A percentile compares a stretch with the other conserved stretches of the same genome.
Evolutionary conservation across 2,797 vertebrate genomes (phyloP).

Genomic region (Salarias fasciatus): DNA sequence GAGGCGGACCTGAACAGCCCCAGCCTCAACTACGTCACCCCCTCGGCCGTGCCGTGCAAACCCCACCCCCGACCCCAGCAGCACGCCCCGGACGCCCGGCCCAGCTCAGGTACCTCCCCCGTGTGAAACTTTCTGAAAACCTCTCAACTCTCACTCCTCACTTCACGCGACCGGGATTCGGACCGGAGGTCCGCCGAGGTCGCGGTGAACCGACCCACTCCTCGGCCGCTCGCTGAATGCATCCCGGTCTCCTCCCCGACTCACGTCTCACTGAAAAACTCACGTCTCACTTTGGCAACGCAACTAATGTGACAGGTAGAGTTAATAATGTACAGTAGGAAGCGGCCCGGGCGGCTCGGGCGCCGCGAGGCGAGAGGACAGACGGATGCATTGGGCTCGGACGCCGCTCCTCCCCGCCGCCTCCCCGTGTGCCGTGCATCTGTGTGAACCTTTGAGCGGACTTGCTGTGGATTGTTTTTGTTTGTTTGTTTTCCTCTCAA

Average conservation of each 20-base stretch:
- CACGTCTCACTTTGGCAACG: constrained; percentile 7
- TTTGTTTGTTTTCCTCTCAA: constrained; percentile 9
- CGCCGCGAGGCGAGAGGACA: constrained; percentile 28
- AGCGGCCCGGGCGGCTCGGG: constrained; percentile 14
- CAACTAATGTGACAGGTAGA: constrained; percentile 1
- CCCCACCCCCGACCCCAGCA: constrained; percentile 59
- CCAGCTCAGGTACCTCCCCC: constrained; percentile 92
- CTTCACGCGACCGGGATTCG: constrained; percentile 44
- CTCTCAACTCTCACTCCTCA: constrained; percentile 34
- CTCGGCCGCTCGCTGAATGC: constrained; percentile 55
- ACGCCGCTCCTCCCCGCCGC: constrained; percentile 8
- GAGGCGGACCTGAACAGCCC: constrained; percentile 94
- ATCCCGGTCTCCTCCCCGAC: constrained; percentile 60
- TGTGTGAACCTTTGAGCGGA: constrained; percentile 68
- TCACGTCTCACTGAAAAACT: constrained; percentile 13
- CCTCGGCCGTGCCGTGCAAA: constrained; percentile 71
- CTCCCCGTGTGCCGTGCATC: constrained; percentile 67
- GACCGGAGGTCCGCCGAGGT: constrained; percentile 32
- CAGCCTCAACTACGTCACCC: constrained; percentile 89
- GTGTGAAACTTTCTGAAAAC: constrained; percentile 83
- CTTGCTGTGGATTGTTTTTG: constrained; percentile 69
- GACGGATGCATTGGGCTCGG: constrained; percentile 61
- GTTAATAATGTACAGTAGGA: not conserved
- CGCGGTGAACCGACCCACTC: constrained; percentile 27
- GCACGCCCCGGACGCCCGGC: constrained; percentile 76